phyloP scores from a whole-genome alignment of 1,140 invertebrate genomes.

The Atta cephalotes region DNA sequence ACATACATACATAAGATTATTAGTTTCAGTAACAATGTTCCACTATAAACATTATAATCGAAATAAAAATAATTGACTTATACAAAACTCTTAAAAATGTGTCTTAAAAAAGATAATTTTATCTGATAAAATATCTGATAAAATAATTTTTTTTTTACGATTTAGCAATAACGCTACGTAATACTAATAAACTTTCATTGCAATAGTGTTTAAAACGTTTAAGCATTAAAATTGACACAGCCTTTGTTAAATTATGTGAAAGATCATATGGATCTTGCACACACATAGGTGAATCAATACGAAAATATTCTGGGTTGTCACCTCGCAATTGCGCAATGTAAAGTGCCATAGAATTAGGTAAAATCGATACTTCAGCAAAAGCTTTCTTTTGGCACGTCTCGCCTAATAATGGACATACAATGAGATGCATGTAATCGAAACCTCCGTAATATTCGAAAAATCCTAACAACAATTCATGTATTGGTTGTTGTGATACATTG shows the following conservation, averaged over 20 bases:
- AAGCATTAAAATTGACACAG: constrained; percentile 64
- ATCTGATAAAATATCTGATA: too few species aligned
- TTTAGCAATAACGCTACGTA: background rate
- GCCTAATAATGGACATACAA: constrained; percentile 85
- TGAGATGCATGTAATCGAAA: constrained; percentile 83
- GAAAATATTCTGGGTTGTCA: constrained; percentile 72
- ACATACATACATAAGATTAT: background rate
- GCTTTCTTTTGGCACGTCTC: constrained; percentile 75
- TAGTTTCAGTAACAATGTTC: background rate
- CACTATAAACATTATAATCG: background rate
- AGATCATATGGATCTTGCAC: constrained; percentile 87
- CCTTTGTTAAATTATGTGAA: constrained; percentile 84
- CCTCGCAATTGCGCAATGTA: constrained; percentile 60
- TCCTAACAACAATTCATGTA: constrained; percentile 80
- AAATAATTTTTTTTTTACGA: background rate
- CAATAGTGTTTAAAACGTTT: constrained; percentile 70
- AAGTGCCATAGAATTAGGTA: constrained; percentile 64
- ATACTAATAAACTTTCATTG: constrained; percentile 46
- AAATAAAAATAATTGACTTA: background rate
- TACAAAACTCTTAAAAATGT: background rate
- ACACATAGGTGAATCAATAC: constrained; percentile 81
- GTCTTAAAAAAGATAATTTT: background rate
- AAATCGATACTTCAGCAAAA: constrained; percentile 64
- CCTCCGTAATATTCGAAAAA: constrained; percentile 85
- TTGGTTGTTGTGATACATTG: constrained; percentile 26